Conservation (phyloP, 2,113 vertebrate genomes). For the Phaethornis superciliosus region DNA sequence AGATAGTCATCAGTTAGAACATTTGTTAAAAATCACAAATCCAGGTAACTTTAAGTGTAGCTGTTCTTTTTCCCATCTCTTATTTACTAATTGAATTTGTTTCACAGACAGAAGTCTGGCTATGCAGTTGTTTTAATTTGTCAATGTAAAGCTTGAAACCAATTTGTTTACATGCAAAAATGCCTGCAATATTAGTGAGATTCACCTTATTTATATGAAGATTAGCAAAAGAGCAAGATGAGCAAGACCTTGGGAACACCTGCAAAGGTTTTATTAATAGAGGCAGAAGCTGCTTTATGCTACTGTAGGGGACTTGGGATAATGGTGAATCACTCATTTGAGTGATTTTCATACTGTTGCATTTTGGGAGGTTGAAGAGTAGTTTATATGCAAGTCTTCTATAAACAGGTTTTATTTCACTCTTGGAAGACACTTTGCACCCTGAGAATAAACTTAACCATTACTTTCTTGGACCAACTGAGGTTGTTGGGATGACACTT, state of each 20-base stretch:
- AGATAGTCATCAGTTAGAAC: slow-evolving; percentile 3
- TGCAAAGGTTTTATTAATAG: not conserved
- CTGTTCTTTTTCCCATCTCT: slow-evolving; percentile 37
- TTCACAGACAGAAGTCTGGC: not conserved
- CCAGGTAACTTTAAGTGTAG: not conserved
- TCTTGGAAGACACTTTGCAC: slow-evolving; percentile 19
- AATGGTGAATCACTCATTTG: not conserved
- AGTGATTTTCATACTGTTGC: not conserved
- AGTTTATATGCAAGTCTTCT: slow-evolving; percentile 19
- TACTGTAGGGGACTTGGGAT: not conserved
- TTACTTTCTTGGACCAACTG: not conserved
- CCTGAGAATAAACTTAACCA: not conserved
- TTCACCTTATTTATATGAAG: not conserved
- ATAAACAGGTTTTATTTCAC: not conserved
- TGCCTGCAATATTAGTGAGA: slow-evolving; percentile 7
- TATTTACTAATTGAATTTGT: not conserved
- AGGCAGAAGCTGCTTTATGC: slow-evolving; percentile 9
- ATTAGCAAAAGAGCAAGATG: not conserved
- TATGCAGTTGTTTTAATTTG: slow-evolving; percentile 10
- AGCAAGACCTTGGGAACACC: slow-evolving; percentile 9
- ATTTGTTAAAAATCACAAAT: slow-evolving; percentile 34
- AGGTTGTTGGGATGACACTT: slow-evolving; percentile 18
- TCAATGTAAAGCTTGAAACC: slow-evolving; percentile 31
- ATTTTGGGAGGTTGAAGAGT: not conserved
- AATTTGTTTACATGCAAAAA: slow-evolving; percentile 41